Percentiles rank a stretch among this genome's conserved stretches.
Conservation (phyloP, 2,888 invertebrate species). For the Rhaphigaster nebulosa region DNA sequence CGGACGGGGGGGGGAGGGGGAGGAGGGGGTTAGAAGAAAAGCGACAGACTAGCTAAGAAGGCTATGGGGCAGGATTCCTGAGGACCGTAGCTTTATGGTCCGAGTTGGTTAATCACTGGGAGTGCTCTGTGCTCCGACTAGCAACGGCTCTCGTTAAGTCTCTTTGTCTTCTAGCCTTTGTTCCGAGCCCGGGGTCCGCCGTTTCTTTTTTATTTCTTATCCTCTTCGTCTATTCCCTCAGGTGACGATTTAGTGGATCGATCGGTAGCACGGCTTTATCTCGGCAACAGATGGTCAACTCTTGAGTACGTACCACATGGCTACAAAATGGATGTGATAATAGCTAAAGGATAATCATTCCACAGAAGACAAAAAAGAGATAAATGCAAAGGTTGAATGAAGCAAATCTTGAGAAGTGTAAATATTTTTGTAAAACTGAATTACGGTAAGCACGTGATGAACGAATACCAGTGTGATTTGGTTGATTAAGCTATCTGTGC, state of each 20-base stretch:
- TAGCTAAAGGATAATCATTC: neutral
- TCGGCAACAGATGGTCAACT: conserved; percentile 17
- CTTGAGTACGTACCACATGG: neutral
- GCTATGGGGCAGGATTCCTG: conserved; percentile 49
- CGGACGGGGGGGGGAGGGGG: neutral
- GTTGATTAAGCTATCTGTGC: too few relatives aligned
- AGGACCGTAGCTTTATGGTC: conserved; percentile 47
- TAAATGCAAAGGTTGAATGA: too few relatives aligned
- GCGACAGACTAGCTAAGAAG: neutral
- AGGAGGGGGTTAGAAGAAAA: neutral
- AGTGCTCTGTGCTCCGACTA: conserved; percentile 49
- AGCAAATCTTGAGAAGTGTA: too few relatives aligned
- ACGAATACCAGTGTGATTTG: too few relatives aligned
- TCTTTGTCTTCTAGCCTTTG: conserved; percentile 35
- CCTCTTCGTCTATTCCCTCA: neutral
- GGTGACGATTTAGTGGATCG: conserved; percentile 40
- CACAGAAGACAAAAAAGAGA: neutral
- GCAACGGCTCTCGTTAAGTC: conserved; percentile 44
- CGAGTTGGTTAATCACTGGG: conserved; percentile 27
- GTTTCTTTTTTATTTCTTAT: neutral
- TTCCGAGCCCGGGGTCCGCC: neutral
- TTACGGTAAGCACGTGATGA: too few relatives aligned
- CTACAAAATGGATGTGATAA: neutral
- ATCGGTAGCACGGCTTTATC: neutral
- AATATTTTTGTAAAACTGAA: too few relatives aligned